Conservation (phyloP, 1,140 invertebrate genomes). For the Delia radicum region DNA sequence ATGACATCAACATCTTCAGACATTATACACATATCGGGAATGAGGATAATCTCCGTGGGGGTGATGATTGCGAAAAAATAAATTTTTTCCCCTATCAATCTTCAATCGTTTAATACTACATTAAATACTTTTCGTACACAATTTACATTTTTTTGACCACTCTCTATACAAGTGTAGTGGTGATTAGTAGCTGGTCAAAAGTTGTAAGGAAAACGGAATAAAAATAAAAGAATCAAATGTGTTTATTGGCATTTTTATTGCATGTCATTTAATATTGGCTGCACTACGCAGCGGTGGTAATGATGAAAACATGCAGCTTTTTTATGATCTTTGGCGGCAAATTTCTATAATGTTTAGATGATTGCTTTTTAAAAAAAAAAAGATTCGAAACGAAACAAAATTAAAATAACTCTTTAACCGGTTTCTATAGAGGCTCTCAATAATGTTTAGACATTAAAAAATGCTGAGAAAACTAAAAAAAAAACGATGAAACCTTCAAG, state of each 20-base stretch:
- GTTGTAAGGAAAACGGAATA: no score
- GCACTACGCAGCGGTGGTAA: background rate
- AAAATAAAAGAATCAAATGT: conserved; percentile 9
- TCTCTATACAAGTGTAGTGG: no score
- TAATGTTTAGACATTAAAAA: conserved; percentile 2
- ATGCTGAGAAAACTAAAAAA: background rate
- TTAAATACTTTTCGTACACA: no score
- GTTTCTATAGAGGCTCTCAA: background rate
- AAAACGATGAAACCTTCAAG: background rate
- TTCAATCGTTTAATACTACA: no score
- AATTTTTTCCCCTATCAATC: no score
- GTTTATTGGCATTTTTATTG: conserved; percentile 20
- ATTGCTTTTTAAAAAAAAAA: background rate
- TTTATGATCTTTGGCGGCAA: conserved; percentile 1
- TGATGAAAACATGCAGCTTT: background rate
- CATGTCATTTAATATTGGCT: conserved; percentile 19
- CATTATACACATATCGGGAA: no score
- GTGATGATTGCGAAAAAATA: no score
- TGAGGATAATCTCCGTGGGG: no score
- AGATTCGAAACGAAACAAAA: background rate
- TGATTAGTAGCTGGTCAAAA: no score
- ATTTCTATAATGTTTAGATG: background rate
- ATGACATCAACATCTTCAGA: no score
- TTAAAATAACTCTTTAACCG: background rate
- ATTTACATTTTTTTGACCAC: no score